A percentile compares a stretch with the other conserved stretches of the same genome.
These are phyloP conservation scores for Sicus ferrugineus DNA, from an alignment of 2,888 invertebrate genomes.

Conservation along the genomic window DNA sequence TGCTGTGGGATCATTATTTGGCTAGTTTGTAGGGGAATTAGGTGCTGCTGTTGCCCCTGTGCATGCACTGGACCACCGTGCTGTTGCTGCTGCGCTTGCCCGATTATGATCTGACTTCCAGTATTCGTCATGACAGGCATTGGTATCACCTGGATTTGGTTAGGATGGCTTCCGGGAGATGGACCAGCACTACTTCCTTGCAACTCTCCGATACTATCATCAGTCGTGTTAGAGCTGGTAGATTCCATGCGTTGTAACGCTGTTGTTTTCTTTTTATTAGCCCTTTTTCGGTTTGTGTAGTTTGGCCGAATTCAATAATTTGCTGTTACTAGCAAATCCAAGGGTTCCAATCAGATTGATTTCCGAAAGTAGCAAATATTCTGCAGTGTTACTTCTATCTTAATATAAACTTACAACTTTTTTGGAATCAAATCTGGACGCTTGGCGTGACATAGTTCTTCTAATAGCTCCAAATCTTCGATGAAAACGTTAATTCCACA, in stretches of 20 bases:
- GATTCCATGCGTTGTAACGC: conserved; percentile 26
- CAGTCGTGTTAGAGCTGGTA: conserved; percentile 39
- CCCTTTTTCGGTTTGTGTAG: conserved; percentile 27
- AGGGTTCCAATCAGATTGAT: conserved; percentile 60
- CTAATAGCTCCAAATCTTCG: too few relatives aligned
- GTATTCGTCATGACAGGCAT: conserved; percentile 54
- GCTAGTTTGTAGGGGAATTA: conserved; percentile 60
- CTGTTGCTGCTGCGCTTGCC: conserved; percentile 55
- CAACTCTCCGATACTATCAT: conserved; percentile 30
- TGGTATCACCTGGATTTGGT: conserved; percentile 58
- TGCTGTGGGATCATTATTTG: conserved; percentile 62
- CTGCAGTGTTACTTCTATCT: conserved; percentile 21
- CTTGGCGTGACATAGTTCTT: conserved; percentile 62
- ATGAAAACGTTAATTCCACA: too few relatives aligned
- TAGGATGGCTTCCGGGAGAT: conserved; percentile 34
- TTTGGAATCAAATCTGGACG: conserved; percentile 60
- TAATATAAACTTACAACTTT: conserved; percentile 62
- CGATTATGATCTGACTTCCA: conserved; percentile 59
- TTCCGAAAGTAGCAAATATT: conserved; percentile 50
- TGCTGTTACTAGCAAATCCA: conserved; percentile 63
- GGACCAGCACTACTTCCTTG: conserved; percentile 13
- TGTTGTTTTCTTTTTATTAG: conserved; percentile 40
- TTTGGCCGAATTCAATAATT: conserved; percentile 39
- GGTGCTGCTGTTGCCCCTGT: conserved; percentile 48
- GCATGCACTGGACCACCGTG: conserved; percentile 15